These are phyloP conservation scores for Pelochelys cantorii DNA, from an alignment of 2,797 vertebrate genomes.

Conservation along the genomic window DNA sequence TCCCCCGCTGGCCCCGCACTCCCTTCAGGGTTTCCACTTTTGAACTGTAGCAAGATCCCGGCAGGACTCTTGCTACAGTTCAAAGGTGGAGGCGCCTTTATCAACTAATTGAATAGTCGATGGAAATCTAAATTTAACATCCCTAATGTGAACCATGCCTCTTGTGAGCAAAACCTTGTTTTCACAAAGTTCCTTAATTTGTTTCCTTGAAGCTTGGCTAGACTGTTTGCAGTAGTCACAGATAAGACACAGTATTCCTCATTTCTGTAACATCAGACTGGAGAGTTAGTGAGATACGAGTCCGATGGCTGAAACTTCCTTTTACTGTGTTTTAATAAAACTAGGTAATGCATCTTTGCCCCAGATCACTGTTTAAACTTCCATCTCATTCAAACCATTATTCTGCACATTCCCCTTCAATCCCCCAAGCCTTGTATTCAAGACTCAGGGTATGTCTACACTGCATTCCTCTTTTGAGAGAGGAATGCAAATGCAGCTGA, in stretches of 20 bases:
- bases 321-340: neutral
- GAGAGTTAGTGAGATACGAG: neutral
- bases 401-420: too few species aligned
- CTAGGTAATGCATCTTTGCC: neutral
- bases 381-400: too few species aligned
- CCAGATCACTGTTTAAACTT: neutral
- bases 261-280: neutral
- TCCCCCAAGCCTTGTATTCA: neutral
- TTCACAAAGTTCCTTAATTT: neutral
- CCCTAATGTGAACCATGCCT: neutral
- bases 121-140: too few species aligned
- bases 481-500: too few species aligned
- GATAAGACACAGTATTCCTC: neutral
- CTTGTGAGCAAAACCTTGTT: neutral
- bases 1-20: too few species aligned
- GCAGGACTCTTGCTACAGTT: too few species aligned
- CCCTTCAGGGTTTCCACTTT: too few species aligned
- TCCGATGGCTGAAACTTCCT: neutral
- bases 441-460: too few species aligned
- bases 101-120: too few species aligned
- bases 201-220: neutral
- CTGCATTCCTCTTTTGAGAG: too few species aligned
- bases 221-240: neutral
- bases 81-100: too few species aligned
- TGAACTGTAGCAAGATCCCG: too few species aligned